These are phyloP conservation scores for Metalampra italica DNA, from an alignment of 2,888 invertebrate species.

Conservation along the genomic window DNA sequence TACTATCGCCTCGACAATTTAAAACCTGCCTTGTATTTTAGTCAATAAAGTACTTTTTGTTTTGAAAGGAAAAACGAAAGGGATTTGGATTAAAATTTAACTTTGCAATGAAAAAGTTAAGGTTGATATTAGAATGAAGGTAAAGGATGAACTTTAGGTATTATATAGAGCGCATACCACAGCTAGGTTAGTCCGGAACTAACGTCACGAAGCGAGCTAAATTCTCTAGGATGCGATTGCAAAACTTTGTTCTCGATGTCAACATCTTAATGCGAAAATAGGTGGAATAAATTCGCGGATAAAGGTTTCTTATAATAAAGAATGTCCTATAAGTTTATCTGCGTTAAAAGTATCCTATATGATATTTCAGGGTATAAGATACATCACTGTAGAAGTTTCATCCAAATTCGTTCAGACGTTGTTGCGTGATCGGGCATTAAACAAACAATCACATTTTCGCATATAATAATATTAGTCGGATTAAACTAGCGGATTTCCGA, in stretches of 20 bases:
- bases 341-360: too few species aligned
- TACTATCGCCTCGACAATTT: constrained; percentile 8
- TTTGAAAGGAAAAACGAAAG: not conserved
- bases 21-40: constrained; percentile 15
- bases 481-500: too few species aligned
- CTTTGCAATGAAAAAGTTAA: not conserved
- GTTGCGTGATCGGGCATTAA: too few species aligned
- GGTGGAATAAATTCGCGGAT: too few species aligned
- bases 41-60: not conserved
- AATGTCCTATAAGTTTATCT: too few species aligned
- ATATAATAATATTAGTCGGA: too few species aligned
- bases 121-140: not conserved
- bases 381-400: too few species aligned
- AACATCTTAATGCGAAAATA: not conserved
- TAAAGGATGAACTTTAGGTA: constrained; percentile 25
- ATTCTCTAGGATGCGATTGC: constrained; percentile 1
- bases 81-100: not conserved
- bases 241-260: constrained; percentile 1
- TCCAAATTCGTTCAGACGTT: too few species aligned
- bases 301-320: too few species aligned
- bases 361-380: too few species aligned
- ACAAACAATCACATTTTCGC: too few species aligned
- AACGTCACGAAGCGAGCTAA: constrained; percentile 15
- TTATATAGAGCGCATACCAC: constrained; percentile 34
- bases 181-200: constrained; percentile 30